Conservation (phyloP, 2,797 vertebrate genomes). For the Gastrophryne carolinensis region DNA sequence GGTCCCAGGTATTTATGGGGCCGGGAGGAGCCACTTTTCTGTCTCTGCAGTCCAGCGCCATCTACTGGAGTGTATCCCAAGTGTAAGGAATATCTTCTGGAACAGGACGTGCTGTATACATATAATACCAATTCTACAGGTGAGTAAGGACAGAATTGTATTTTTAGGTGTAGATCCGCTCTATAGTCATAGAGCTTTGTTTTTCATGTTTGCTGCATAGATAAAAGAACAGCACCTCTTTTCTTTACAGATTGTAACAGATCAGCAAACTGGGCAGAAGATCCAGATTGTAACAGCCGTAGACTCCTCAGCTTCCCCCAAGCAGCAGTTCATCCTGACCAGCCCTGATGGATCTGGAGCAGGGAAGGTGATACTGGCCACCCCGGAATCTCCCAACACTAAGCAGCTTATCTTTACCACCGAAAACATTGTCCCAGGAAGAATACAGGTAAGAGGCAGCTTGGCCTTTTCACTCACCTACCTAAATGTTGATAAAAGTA, state of each 20-base stretch:
- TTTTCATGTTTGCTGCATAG: no score
- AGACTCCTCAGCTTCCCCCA: constrained; percentile 84
- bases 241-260: constrained; percentile 87
- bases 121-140: no score
- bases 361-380: constrained; percentile 91
- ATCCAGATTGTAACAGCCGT: constrained; percentile 95
- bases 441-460: constrained; percentile 83
- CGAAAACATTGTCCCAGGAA: constrained; percentile 89
- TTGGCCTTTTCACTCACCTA: not conserved
- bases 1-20: no score
- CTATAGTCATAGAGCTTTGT: no score
- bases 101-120: no score
- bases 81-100: no score
- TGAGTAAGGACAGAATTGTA: no score
- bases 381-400: constrained; percentile 82
- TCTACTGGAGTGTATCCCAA: no score
- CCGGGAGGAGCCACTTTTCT: no score
- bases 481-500: not conserved
- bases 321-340: constrained; percentile 92
- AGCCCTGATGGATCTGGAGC: constrained; percentile 86
- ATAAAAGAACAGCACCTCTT: no score
- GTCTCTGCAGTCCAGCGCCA: no score
- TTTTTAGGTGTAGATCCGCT: no score
- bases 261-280: constrained; percentile 95
- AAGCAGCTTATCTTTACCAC: constrained; percentile 95